phyloP scores from a whole-genome alignment of 2,797 vertebrate genomes.

The Buphagus erythrorhynchus region DNA sequence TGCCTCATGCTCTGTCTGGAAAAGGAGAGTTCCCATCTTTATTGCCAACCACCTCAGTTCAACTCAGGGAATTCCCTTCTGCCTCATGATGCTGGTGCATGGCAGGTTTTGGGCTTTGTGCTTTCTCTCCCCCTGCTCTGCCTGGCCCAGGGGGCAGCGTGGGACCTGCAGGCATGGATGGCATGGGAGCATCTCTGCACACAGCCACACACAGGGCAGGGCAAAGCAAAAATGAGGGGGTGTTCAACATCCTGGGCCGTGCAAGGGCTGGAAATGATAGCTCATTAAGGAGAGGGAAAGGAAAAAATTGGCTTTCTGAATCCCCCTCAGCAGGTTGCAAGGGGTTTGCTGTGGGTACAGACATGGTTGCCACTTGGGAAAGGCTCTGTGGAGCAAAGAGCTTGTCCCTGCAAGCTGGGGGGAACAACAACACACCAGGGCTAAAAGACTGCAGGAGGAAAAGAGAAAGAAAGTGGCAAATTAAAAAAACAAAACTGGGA shows the following conservation, averaged over 20 bases:
- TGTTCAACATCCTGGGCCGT: neutral
- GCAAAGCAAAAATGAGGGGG: neutral
- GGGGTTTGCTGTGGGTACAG: neutral
- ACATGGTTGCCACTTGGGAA: neutral
- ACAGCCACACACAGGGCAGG: neutral
- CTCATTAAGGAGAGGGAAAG: neutral
- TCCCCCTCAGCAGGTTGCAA: neutral
- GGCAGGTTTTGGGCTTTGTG: accelerated
- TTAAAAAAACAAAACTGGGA: neutral
- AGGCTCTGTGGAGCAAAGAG: neutral
- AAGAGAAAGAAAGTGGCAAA: neutral
- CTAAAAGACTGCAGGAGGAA: neutral
- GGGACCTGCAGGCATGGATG: accelerated
- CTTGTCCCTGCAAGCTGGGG: accelerated
- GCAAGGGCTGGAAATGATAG: neutral
- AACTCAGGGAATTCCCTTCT: neutral
- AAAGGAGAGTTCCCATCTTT: neutral
- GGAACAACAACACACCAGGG: accelerated
- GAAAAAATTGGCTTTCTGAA: neutral
- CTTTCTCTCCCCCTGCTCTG: neutral
- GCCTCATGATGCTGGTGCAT: neutral
- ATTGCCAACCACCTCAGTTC: neutral
- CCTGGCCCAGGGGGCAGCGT: neutral
- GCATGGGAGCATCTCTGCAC: neutral
- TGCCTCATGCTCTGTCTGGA: neutral